phyloP scores from a whole-genome alignment of 2,888 invertebrate genomes.

The Linyphia triangularis region DNA sequence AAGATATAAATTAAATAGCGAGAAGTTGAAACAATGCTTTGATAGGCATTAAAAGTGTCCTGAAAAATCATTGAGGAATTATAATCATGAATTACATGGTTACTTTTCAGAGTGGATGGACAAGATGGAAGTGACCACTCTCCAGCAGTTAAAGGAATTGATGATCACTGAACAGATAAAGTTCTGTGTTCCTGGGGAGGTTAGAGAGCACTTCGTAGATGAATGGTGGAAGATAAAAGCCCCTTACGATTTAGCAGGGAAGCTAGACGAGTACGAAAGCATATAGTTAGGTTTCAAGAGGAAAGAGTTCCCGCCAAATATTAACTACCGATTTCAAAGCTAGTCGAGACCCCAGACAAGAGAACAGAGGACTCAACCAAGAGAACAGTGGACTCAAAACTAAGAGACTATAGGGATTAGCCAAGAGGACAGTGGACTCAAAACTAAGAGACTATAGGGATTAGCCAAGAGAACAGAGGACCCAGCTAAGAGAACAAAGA shows the following conservation, averaged over 20 bases:
- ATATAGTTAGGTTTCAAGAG: background rate
- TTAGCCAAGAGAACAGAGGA: too few species aligned
- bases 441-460: too few species aligned
- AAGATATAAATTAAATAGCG: background rate
- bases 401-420: background rate
- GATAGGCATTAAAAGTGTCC: background rate
- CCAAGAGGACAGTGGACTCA: too few species aligned
- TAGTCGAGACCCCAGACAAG: background rate
- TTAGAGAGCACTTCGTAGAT: constrained; percentile 3
- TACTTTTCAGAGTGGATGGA: background rate
- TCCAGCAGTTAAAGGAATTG: constrained; percentile 76
- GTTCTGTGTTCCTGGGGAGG: background rate
- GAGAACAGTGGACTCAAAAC: background rate
- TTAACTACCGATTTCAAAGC: background rate
- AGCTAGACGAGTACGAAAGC: background rate
- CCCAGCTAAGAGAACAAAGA: too few species aligned
- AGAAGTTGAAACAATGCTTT: background rate
- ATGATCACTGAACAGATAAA: constrained; percentile 16
- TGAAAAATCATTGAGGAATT: background rate
- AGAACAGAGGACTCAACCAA: background rate
- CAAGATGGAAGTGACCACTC: background rate
- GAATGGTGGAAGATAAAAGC: background rate
- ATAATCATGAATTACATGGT: background rate
- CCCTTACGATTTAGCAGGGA: background rate
- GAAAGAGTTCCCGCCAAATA: background rate